Conservation (phyloP, 2,888 invertebrate species). For the Troides helena region DNA sequence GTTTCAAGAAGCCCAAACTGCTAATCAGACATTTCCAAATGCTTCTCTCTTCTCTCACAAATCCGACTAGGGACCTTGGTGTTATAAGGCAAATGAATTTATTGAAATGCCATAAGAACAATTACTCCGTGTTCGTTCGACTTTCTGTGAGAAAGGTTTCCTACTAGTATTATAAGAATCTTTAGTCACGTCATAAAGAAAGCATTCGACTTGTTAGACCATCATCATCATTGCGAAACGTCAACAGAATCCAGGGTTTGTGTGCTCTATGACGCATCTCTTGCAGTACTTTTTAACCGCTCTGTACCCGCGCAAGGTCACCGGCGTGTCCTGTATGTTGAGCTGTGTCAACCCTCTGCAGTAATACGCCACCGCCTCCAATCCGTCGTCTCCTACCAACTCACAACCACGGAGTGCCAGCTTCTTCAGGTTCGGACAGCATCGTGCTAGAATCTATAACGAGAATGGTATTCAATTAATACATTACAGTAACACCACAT, state of each 20-base stretch:
- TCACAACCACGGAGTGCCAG: constrained; percentile 94
- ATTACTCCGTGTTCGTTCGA: no score
- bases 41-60: no score
- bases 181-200: no score
- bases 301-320: constrained; percentile 92
- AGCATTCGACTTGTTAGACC: no score
- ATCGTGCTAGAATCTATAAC: constrained; percentile 90
- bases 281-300: constrained; percentile 96
- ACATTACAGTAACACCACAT: not conserved
- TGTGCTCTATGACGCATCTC: constrained; percentile 95
- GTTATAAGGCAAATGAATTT: no score
- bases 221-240: no score
- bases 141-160: no score
- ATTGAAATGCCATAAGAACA: no score
- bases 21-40: no score
- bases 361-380: constrained; percentile 92
- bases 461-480: not conserved
- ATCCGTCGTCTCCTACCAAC: constrained; percentile 92
- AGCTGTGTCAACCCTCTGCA: constrained; percentile 94
- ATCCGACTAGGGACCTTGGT: no score
- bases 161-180: no score
- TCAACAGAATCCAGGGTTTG: constrained; percentile 95
- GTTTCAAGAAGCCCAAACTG: no score
- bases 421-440: constrained; percentile 94
- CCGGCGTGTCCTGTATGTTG: constrained; percentile 95